phyloP scores from a whole-genome alignment of 2,113 vertebrate species.

The Varanus salvator region DNA sequence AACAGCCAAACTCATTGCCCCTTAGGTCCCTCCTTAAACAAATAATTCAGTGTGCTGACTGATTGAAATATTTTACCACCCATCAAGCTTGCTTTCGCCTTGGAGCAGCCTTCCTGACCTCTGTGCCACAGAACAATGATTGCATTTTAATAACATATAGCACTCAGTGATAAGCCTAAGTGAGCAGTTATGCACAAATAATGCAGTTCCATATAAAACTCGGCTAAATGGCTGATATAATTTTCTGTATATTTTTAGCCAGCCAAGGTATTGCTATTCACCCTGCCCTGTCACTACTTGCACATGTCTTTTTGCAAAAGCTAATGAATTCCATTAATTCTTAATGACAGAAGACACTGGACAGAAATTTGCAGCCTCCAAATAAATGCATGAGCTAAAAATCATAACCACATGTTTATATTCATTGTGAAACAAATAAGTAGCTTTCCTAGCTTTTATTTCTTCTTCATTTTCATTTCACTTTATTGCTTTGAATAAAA shows the following conservation, averaged over 20 bases:
- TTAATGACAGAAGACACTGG: constrained; percentile 63
- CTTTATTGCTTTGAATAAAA: constrained; percentile 64
- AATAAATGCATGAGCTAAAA: constrained; percentile 46
- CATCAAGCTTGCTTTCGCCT: constrained; percentile 35
- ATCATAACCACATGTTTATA: constrained; percentile 63
- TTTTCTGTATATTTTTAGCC: not conserved
- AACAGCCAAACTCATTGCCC: constrained; percentile 52
- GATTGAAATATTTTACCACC: constrained; percentile 35
- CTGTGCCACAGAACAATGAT: constrained; percentile 46
- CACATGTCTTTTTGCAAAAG: constrained; percentile 17
- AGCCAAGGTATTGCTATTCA: constrained; percentile 12
- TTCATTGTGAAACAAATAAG: constrained; percentile 61
- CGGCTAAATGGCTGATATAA: constrained; percentile 35
- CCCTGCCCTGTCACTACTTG: not conserved
- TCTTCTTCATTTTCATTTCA: constrained; percentile 67
- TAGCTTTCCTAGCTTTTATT: constrained; percentile 62
- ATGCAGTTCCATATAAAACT: constrained; percentile 45
- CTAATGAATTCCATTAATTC: constrained; percentile 51
- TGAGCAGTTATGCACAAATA: constrained; percentile 57
- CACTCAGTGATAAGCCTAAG: constrained; percentile 55
- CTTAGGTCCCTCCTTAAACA: constrained; percentile 56
- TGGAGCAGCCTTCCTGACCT: not conserved
- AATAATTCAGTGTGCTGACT: constrained; percentile 67
- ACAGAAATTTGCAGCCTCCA: constrained; percentile 50
- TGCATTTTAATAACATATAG: constrained; percentile 47